phyloP scores from a whole-genome alignment of 2,888 invertebrate genomes.

The Iselma pallidipennis region DNA sequence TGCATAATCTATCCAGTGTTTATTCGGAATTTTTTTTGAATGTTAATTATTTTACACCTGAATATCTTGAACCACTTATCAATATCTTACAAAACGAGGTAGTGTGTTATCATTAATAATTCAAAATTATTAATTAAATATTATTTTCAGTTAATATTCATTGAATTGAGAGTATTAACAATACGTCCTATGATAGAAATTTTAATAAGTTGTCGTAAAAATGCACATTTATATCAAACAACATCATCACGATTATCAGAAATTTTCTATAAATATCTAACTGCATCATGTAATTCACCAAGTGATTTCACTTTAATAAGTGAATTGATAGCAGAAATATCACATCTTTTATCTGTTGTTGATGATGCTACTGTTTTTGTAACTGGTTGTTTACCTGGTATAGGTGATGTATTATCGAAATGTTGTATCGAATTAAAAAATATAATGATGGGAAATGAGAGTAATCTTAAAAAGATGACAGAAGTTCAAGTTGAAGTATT shows the following conservation, averaged over 20 bases:
- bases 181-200: constrained; percentile 18
- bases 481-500: constrained; percentile 33
- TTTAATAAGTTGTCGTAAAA: constrained; percentile 11
- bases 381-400: constrained; percentile 29
- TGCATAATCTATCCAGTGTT: constrained; percentile 29
- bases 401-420: constrained; percentile 35
- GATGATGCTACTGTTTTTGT: constrained; percentile 21
- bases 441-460: constrained; percentile 25
- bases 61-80: constrained; percentile 33
- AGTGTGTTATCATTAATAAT: constrained; percentile 2
- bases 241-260: constrained; percentile 14
- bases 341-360: constrained; percentile 14
- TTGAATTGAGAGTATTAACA: constrained; percentile 12
- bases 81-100: constrained; percentile 31
- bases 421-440: constrained; percentile 35
- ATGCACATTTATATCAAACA: constrained; percentile 9
- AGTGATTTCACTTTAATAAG: constrained; percentile 35
- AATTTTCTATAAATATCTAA: constrained; percentile 26
- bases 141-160: constrained; percentile 14
- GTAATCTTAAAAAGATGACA: constrained; percentile 27
- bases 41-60: constrained; percentile 24
- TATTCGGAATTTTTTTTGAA: constrained; percentile 17
- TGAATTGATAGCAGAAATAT: constrained; percentile 32
- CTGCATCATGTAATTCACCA: constrained; percentile 28
- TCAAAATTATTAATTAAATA: neutral